Evolutionary conservation across 2,888 invertebrate species (phyloP).

Genomic region (Liopterus haemorrhoidalis): DNA sequence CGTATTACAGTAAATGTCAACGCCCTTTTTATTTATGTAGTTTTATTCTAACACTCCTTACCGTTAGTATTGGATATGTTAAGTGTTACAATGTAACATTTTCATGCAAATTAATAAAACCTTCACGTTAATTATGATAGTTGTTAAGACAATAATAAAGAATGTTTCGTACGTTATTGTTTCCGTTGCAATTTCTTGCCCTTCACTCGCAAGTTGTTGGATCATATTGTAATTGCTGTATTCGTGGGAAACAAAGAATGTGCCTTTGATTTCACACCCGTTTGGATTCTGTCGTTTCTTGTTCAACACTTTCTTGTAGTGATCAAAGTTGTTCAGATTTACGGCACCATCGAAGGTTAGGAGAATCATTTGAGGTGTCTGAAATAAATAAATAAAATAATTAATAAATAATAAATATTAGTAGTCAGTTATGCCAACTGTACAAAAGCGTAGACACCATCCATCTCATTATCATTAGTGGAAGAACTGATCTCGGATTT

Average conservation of each 20-base stretch:
- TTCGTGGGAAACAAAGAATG: slow-evolving; percentile 89
- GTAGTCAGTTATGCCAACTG: slow-evolving; percentile 3
- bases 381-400: slow-evolving; percentile 37
- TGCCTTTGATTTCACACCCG: slow-evolving; percentile 80
- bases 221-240: slow-evolving; percentile 92
- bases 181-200: slow-evolving; percentile 76
- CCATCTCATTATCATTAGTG: slow-evolving; percentile 4
- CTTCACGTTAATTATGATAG: slow-evolving; percentile 18
- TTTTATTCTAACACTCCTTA: background rate
- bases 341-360: slow-evolving; percentile 90
- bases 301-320: slow-evolving; percentile 79
- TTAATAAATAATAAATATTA: slow-evolving; percentile 9
- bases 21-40: too few species aligned
- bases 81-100: slow-evolving; percentile 49
- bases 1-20: too few species aligned
- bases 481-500: too few species aligned
- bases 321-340: slow-evolving; percentile 84
- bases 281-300: slow-evolving; percentile 79
- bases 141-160: too few species aligned
- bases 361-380: slow-evolving; percentile 91
- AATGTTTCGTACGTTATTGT: slow-evolving; percentile 70
- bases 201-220: slow-evolving; percentile 79
- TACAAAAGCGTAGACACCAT: slow-evolving; percentile 4
- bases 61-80: background rate
- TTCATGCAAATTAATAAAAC: slow-evolving; percentile 51